phyloP scores from a whole-genome alignment of 2,797 vertebrate genomes.

The Clamator glandarius region DNA sequence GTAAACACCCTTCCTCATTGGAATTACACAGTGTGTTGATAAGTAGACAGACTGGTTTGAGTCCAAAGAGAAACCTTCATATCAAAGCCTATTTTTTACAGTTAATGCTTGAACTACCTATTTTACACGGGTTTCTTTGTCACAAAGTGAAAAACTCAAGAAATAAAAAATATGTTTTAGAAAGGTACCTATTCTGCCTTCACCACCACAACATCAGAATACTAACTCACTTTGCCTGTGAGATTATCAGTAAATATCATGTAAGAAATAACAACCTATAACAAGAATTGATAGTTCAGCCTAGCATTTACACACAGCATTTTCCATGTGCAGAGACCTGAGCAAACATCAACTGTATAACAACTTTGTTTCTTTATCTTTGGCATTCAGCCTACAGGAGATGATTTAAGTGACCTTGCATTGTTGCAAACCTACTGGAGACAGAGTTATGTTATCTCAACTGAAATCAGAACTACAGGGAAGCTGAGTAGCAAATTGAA shows the following conservation, averaged over 20 bases:
- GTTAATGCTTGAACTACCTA: background rate
- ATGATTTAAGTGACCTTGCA: conserved; percentile 67
- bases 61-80: background rate
- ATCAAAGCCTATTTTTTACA: background rate
- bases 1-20: background rate
- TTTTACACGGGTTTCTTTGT: background rate
- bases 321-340: conserved; percentile 11
- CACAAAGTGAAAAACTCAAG: background rate
- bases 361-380: conserved; percentile 50
- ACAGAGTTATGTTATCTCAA: conserved; percentile 49
- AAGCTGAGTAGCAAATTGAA: conserved; percentile 62
- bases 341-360: conserved; percentile 47
- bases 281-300: background rate
- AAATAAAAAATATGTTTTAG: background rate
- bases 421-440: conserved; percentile 58
- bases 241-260: background rate
- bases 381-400: conserved; percentile 58
- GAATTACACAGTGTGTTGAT: background rate
- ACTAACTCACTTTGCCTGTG: background rate
- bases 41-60: background rate
- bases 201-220: background rate
- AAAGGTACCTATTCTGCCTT: background rate
- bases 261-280: background rate
- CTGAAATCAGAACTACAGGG: conserved; percentile 62
- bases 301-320: background rate